phyloP scores from a whole-genome alignment of 2,797 vertebrate genomes.

The Protosalanx chinensis region DNA sequence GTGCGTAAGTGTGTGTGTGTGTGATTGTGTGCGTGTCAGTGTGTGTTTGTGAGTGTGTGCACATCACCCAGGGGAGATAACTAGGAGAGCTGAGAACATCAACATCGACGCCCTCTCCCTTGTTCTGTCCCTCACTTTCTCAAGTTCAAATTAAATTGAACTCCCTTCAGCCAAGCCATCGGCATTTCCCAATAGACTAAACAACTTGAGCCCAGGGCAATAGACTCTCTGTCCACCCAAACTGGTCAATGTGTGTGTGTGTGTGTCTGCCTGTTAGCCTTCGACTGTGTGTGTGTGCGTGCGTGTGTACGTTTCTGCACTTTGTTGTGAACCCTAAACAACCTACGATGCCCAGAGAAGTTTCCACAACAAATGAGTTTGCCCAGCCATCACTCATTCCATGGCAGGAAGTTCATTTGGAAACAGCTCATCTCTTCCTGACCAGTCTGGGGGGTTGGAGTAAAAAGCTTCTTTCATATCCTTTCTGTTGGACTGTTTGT shows the following conservation, averaged over 20 bases:
- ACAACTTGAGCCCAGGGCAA: slow-evolving; percentile 49
- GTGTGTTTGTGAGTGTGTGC: background rate
- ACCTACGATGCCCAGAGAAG: slow-evolving; percentile 49
- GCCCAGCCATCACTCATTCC: slow-evolving; percentile 45
- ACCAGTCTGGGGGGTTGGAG: background rate
- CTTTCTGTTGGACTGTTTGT: too few species aligned
- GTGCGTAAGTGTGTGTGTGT: background rate
- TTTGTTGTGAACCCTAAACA: slow-evolving; percentile 32
- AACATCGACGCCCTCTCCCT: background rate
- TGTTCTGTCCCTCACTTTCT: slow-evolving; percentile 28
- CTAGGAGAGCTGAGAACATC: background rate
- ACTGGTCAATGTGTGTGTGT: slow-evolving; percentile 41
- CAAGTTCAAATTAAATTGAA: slow-evolving; percentile 68
- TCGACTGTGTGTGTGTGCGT: background rate
- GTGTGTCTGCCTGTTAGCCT: slow-evolving; percentile 7
- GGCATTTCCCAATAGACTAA: slow-evolving; percentile 58
- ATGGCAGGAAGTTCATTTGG: slow-evolving; percentile 49
- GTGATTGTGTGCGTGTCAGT: too few species aligned
- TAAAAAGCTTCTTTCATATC: background rate
- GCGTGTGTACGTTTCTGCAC: slow-evolving; percentile 17
- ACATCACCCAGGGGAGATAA: background rate
- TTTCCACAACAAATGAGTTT: slow-evolving; percentile 62
- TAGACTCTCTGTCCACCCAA: slow-evolving; percentile 37
- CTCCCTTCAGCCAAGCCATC: slow-evolving; percentile 54
- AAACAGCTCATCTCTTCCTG: slow-evolving; percentile 17